phyloP scores from a whole-genome alignment of 2,797 vertebrate genomes.

The Pangasius krempfi region DNA sequence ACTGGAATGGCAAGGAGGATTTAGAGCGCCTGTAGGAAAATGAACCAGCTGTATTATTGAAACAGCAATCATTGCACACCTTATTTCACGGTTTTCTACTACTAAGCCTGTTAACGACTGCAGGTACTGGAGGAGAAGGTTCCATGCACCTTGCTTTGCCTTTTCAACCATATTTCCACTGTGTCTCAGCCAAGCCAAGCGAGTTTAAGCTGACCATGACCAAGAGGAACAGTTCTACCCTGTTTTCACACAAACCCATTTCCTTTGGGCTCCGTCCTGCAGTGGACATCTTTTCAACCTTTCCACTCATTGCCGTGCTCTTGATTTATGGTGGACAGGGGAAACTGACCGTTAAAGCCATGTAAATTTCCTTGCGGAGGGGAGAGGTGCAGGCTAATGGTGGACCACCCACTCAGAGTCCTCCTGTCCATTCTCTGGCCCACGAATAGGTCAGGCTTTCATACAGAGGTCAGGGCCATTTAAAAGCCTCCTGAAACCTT shows the following conservation, averaged over 20 bases:
- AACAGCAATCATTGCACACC: conserved; percentile 41
- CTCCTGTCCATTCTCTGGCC: conserved; percentile 62
- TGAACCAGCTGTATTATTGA: conserved; percentile 16
- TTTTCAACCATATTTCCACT: conserved; percentile 45
- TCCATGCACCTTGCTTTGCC: conserved; percentile 34
- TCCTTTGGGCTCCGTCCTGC: conserved; percentile 49
- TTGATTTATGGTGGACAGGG: conserved; percentile 75
- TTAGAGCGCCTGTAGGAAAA: conserved; percentile 24
- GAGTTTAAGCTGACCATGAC: conserved; percentile 4
- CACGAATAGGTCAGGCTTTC: conserved; percentile 72
- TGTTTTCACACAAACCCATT: conserved; percentile 52
- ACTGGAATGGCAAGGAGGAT: conserved; percentile 12
- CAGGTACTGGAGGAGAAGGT: conserved; percentile 26
- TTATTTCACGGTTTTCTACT: conserved; percentile 29
- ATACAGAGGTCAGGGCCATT: conserved; percentile 73
- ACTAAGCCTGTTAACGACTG: not conserved
- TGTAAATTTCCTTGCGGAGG: conserved; percentile 72
- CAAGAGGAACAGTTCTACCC: conserved; percentile 42
- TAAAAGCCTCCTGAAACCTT: conserved; percentile 74
- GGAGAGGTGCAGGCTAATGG: conserved; percentile 65
- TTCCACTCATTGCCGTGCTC: conserved; percentile 36
- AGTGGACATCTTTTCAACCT: conserved; percentile 52
- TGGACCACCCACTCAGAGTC: conserved; percentile 75
- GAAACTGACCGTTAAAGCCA: conserved; percentile 74
- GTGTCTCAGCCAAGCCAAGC: conserved; percentile 46